Percentiles rank a stretch among this genome's conserved stretches.
Evolutionary conservation across 2,113 vertebrate species (phyloP).

Genomic region (Scalopus aquaticus): DNA sequence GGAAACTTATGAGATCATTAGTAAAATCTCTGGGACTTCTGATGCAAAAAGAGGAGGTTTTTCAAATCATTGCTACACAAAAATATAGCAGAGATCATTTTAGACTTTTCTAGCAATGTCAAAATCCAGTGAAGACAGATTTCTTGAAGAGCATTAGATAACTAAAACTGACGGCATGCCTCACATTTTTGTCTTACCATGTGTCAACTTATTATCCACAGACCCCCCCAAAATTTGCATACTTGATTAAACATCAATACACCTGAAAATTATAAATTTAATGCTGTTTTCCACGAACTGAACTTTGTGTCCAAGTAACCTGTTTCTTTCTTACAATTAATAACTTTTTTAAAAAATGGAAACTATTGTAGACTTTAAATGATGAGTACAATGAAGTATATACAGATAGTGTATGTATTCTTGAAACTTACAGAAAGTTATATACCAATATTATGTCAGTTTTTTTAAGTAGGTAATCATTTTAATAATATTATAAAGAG

Average conservation of each 20-base stretch:
- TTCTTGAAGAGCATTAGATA: background rate
- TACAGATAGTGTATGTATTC: too few relatives aligned
- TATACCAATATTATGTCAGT: background rate
- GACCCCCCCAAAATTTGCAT: background rate
- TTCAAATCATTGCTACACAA: conserved; percentile 22
- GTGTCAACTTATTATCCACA: background rate
- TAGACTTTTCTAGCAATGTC: conserved; percentile 1
- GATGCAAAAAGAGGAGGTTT: background rate
- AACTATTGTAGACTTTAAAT: background rate
- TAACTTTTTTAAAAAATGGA: background rate
- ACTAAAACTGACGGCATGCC: background rate
- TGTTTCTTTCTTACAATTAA: background rate
- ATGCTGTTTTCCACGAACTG: background rate
- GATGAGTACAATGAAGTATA: too few relatives aligned
- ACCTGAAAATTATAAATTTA: conserved; percentile 4
- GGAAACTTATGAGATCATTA: conserved; percentile 58
- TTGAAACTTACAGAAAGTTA: too few relatives aligned
- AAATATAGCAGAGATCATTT: background rate
- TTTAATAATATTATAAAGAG: background rate
- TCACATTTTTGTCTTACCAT: background rate
- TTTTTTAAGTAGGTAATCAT: background rate
- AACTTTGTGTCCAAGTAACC: background rate
- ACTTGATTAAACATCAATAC: background rate
- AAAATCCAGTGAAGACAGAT: background rate
- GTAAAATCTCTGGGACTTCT: conserved; percentile 55